Evolutionary conservation across 2,113 vertebrate species (phyloP), one percentile per base, ranked within the genome.

Genomic region (Morone saxatilis): DNA sequence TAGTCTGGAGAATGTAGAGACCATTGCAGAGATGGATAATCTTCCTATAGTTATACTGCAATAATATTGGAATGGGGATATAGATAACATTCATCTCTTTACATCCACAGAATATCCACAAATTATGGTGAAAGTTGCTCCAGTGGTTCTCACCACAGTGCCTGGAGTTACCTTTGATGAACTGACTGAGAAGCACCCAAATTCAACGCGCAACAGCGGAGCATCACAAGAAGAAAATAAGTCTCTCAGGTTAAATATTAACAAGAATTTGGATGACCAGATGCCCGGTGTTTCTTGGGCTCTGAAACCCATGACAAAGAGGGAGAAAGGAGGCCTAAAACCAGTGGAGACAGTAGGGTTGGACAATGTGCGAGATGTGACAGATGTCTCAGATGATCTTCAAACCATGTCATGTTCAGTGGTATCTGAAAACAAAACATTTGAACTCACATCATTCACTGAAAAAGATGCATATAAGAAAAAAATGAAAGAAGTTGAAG

Each of bases 21-120:
- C 10, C 7, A 51, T 65, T 69, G 17, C 66, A 45, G 2, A 76
- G 11, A 43, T 51, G 22, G 66, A 81, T 11, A 81, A 63, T 7
- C 16, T 71, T 51, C n/a, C 62, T 82, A n/a, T 81, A 60, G 20
- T 54, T 50, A 65, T 82, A 31, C 31, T 87, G 48, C 38, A 87
- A 25, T n/a, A 76, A n/a, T 84, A 50, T 79, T 84, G 67, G 60
- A 62, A 66, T 71, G 67, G 70, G 16, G 25, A 77, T 47, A 38
- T 45, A 5, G n/a, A 65, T 84, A 91, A 92, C 63, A 0, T 69
- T 72, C 0, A 17, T 86, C 45, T 89, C 16, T 86, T 90, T 87
- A 62, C 57, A 38, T 84, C 68, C 71, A 83, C 86, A 91, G 91
- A 83, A 47, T 62, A 20, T 83, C 56, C 31, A 47, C 38, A 43